Evolutionary conservation across 2,113 vertebrate genomes (phyloP), one percentile per base, ranked within the genome.

Genomic region (Eidolon helvum): DNA sequence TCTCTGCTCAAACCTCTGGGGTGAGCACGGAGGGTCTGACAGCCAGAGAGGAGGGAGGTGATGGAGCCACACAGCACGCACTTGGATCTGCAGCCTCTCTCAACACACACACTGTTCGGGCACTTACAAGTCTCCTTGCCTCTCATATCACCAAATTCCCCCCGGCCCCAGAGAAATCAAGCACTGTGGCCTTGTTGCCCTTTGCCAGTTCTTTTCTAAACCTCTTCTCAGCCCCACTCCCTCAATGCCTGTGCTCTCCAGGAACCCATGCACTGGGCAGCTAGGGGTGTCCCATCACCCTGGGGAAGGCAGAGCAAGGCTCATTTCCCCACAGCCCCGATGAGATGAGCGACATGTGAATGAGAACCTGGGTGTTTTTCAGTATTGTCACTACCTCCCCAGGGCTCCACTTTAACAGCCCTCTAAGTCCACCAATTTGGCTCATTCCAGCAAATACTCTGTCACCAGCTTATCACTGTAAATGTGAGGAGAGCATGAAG

Each of bases 401-500:
- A 55, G 63, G 35, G 48, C 19, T 38, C 65, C 78, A 66, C 40
- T 43, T 53, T 10, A 65, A 4, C 0, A 33, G 35, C n/a, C 74
- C 94, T 77, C 84, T 59, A 35, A 19, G 61, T 45, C 57, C 61
- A 72, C 48, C 18, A 21, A 11, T 21, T 21, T 28, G 10, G 92
- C 14, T 68, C 48, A 40, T 63, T 48, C 74, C 79, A 83, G 90
- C 82, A 84, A 77, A 43, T 33, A 71, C 18, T 33, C 10, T 43
- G 59, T 71, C 53, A 68, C 48, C 85, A 86, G 72, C n/a, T 40
- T 69, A 33, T 15, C 35, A 15, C 90, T 77, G 2, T 21, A 71
- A 40, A 77, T n/a, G 88, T 88, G 97, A 91, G 91, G 93, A 95
- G 97, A 90, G 97, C 94, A 95, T 72, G 94, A 94, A 90, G 96